Base-by-base conservation (phyloP, 2,113 vertebrate genomes). In the Turnix velox region DNA sequence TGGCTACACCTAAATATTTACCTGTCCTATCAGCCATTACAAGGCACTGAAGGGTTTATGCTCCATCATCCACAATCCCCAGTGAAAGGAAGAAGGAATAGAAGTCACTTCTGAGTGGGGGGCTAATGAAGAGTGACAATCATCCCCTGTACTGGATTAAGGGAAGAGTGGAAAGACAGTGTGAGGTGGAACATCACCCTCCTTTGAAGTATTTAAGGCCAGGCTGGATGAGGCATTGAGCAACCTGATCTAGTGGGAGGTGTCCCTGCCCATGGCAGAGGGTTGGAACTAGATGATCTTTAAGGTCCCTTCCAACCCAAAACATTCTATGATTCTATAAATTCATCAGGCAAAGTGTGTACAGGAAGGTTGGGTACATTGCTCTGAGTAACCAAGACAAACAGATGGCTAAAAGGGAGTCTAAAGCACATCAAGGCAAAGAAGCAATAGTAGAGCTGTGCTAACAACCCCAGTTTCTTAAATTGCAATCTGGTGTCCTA, bases 331-430 rank as follows among this genome's bases (percentile, higher is more conserved):
- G n/a, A n/a, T n/a, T n/a, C n/a, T n/a, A n/a, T n/a, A 75, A 31
- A 57, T 82, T 52, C 48, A 49, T 76, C 25, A 42, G 58, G 40
- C 37, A 0, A 82, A 75, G 40, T 3, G 4, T 61, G 69, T 57
- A 58, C 84, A 82, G 37, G 66, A 85, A 95, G 92, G 67, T 27
- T 95, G 90, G 45, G 92, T 91, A 95, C 84, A 69, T 27, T 30
- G 40, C 84, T 92, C 68, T 92, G 88, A 96, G 54, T 82, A 92
- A 93, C 57, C 35, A 37, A 88, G 80, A 86, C 79, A 93, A 90
- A 63, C 95, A 95, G 96, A 96, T 96, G 96, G 93, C 66, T 63
- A 67, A 68, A 73, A 94, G 57, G 37, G 88, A 93, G 48, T 86
- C 65, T 84, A 68, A 93, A 84, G 83, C 59, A 67, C 72, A 88